Evolutionary conservation across 2,888 invertebrate species (phyloP).

Genomic region (Tribolium freemani): DNA sequence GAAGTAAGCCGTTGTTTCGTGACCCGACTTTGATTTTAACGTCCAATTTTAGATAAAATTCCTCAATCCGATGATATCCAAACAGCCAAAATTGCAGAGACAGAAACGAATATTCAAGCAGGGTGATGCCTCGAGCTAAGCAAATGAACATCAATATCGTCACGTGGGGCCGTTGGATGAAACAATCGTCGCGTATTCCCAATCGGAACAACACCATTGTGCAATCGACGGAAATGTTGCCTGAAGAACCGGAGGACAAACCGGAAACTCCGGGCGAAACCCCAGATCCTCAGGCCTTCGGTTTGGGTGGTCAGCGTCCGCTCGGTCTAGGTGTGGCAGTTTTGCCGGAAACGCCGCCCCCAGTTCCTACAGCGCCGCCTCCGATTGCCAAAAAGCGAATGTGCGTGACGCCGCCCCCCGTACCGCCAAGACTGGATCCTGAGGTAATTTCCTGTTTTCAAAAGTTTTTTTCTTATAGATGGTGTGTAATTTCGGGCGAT

Average conservation of each 20-base stretch:
- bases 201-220: conserved; percentile 53
- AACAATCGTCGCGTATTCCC: conserved; percentile 74
- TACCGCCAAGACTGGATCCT: conserved; percentile 73
- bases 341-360: conserved; percentile 68
- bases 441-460: conserved; percentile 64
- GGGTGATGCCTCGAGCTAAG: conserved; percentile 92
- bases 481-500: conserved; percentile 7
- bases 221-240: conserved; percentile 48
- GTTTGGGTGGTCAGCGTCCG: conserved; percentile 85
- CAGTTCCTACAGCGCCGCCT: conserved; percentile 68
- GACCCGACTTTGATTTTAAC: neutral
- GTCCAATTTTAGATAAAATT: conserved; percentile 85
- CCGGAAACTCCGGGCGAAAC: conserved; percentile 84
- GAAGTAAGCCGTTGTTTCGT: conserved; percentile 71
- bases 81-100: conserved; percentile 96
- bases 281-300: conserved; percentile 81
- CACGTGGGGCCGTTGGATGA: conserved; percentile 91
- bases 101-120: conserved; percentile 98
- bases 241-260: conserved; percentile 72
- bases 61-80: conserved; percentile 97
- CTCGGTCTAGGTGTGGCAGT: conserved; percentile 75
- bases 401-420: conserved; percentile 72
- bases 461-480: conserved; percentile 23
- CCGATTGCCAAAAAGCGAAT: conserved; percentile 70
- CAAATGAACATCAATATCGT: conserved; percentile 99